phyloP scores from a whole-genome alignment of 2,888 invertebrate genomes.

The Phyto melanocephala region DNA sequence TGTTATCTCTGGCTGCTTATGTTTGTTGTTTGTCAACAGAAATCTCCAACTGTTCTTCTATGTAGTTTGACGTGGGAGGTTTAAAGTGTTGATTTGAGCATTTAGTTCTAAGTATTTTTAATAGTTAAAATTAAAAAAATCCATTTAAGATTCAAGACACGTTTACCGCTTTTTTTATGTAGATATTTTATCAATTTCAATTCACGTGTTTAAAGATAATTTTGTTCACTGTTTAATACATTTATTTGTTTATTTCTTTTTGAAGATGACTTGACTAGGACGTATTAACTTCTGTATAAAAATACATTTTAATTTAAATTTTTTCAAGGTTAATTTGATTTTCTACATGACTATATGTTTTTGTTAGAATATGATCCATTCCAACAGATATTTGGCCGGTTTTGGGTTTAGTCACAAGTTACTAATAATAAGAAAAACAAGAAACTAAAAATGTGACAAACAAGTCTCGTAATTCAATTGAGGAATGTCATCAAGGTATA shows the following conservation, averaged over 20 bases:
- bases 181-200: constrained; percentile 20
- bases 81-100: not conserved
- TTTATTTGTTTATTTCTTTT: not conserved
- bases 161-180: constrained; percentile 17
- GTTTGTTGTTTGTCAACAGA: not conserved
- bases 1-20: not conserved
- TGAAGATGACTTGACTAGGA: not conserved
- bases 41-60: constrained; percentile 22
- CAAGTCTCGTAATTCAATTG: too few relatives aligned
- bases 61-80: not conserved
- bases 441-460: not conserved
- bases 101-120: not conserved
- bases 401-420: not conserved
- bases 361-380: constrained; percentile 21
- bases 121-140: constrained; percentile 5
- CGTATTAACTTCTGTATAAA: not conserved
- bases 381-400: not conserved
- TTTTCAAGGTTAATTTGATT: constrained; percentile 42
- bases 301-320: constrained; percentile 4
- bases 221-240: not conserved
- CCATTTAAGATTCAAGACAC: constrained; percentile 39
- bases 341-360: not conserved
- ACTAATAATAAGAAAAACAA: not conserved
- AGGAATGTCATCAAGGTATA: not conserved
- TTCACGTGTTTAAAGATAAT: constrained; percentile 48